Base-by-base conservation (phyloP, 1,140 invertebrate genomes). In the Zaprionus taronus region DNA sequence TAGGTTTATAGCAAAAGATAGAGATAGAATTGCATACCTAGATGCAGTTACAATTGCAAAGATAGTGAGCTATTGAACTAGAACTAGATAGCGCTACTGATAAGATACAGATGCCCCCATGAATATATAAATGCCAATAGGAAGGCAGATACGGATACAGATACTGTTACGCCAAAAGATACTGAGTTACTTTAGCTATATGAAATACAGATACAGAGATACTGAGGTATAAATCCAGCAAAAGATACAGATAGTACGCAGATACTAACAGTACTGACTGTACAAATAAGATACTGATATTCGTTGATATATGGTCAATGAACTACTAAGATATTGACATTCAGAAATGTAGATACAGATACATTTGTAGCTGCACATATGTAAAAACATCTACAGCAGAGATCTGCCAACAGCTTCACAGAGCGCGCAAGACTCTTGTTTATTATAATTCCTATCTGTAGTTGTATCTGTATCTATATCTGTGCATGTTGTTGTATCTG, bases 361-460 rank as follows among this genome's bases (percentile, higher is more conserved):
- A 49, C 17, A 49, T 9, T 20, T 49, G 17, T 20, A 20, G 2
- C 4, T 49, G n/a, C n/a, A 20, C 7, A 11, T 49, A 20, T 17
- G 15, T 5, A 20, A 7, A 17, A 20, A 49, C 7, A 49, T 20
- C 1, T 49, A 4, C 7, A 49, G 7, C 5, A 41, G 5, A 6
- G 7, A 17, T 5, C 38, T 2, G 14, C 15, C 4, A 41, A 15
- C 15, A 49, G 7, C 9, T 20, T 4, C 2, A 49, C 44, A 22
- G 47, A n/a, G 5, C 17, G 2, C 44, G 1, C n/a, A 17, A 20
- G 44, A 47, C n/a, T 20, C 31, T 73, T 73, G 64, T 77, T 73
- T 73, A 77, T 72, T 77, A 63, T 15, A 41, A 41, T 74, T 72
- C 63, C 41, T 11, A 49, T 9, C 7, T n/a, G 17, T 20, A 49